A percentile compares a stretch with the other conserved stretches of the same genome.
Evolutionary conservation across 2,113 vertebrate species (phyloP).

Genomic region (Rhinoptilus africanus): DNA sequence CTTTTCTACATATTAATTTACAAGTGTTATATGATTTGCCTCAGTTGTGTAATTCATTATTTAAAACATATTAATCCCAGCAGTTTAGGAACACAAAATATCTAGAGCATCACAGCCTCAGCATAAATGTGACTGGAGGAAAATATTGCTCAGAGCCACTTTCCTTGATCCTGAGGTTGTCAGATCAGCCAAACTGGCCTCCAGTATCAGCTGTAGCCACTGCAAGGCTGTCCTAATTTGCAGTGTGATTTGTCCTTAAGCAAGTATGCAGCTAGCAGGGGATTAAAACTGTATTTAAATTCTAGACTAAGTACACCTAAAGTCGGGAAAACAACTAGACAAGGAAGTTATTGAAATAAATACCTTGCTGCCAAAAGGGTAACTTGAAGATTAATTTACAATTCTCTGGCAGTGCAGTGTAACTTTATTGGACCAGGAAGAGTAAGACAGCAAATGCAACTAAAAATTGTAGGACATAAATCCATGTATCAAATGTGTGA

Average conservation of each 20-base stretch:
- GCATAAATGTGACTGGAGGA: not conserved
- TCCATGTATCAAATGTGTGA: not conserved
- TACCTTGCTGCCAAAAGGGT: not conserved
- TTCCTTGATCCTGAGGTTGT: not conserved
- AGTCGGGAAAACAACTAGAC: not conserved
- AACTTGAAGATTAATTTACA: not conserved
- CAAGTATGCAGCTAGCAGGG: not conserved
- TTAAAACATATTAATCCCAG: not conserved
- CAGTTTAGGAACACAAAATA: not conserved
- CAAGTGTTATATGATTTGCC: not conserved
- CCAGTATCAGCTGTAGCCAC: not conserved
- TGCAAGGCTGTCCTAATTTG: not conserved
- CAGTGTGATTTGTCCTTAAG: not conserved
- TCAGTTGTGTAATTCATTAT: not conserved
- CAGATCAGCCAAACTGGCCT: not conserved
- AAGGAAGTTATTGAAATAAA: not conserved
- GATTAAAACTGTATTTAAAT: not conserved
- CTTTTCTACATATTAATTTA: not conserved
- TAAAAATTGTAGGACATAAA: not conserved
- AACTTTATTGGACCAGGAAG: not conserved
- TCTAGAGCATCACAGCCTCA: not conserved
- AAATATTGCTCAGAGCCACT: not conserved
- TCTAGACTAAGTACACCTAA: not conserved
- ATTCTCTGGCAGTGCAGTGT: not conserved
- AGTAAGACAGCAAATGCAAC: not conserved